Percentiles rank a stretch among this genome's conserved stretches.
Evolutionary conservation across 2,888 invertebrate species (phyloP).

Genomic region (Synanthedon vespiformis): DNA sequence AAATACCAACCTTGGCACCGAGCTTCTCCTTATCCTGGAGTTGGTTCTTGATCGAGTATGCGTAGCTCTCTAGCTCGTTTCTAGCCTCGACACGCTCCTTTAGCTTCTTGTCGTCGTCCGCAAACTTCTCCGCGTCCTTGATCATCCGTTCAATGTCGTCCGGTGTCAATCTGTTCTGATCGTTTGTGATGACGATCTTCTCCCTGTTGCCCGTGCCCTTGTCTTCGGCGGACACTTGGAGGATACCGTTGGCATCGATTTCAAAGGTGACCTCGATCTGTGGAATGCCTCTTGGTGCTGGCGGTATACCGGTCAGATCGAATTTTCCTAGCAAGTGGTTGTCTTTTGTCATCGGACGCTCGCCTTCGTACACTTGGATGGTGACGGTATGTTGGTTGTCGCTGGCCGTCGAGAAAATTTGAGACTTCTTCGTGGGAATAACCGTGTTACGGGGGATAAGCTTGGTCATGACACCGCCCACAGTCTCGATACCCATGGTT

Average conservation of each 20-base stretch:
- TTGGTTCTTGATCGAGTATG: slow-evolving; percentile 98
- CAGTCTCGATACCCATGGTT: slow-evolving; percentile 99
- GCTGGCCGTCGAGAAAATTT: slow-evolving; percentile 98
- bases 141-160: slow-evolving; percentile 99
- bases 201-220: slow-evolving; percentile 99
- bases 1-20: slow-evolving; percentile 79
- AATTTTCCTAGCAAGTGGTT: slow-evolving; percentile 99
- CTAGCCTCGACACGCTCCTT: slow-evolving; percentile 96
- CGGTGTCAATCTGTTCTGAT: slow-evolving; percentile 95
- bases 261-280: slow-evolving; percentile 96
- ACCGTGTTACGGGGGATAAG: slow-evolving; percentile 98
- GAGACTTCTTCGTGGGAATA: slow-evolving; percentile 98
- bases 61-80: slow-evolving; percentile 97
- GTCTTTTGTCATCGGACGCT: slow-evolving; percentile 99
- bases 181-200: slow-evolving; percentile 98
- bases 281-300: slow-evolving; percentile 92
- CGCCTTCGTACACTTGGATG: slow-evolving; percentile 98
- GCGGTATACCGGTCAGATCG: slow-evolving; percentile 96
- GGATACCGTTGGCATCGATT: slow-evolving; percentile 94
- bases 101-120: slow-evolving; percentile 97
- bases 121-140: slow-evolving; percentile 98
- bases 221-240: slow-evolving; percentile 97
- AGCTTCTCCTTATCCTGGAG: slow-evolving; percentile 96
- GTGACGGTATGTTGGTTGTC: slow-evolving; percentile 99
- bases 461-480: slow-evolving; percentile 99